These are phyloP conservation scores for Astur gentilis DNA, from an alignment of 2,113 vertebrate species.

Conservation along the genomic window DNA sequence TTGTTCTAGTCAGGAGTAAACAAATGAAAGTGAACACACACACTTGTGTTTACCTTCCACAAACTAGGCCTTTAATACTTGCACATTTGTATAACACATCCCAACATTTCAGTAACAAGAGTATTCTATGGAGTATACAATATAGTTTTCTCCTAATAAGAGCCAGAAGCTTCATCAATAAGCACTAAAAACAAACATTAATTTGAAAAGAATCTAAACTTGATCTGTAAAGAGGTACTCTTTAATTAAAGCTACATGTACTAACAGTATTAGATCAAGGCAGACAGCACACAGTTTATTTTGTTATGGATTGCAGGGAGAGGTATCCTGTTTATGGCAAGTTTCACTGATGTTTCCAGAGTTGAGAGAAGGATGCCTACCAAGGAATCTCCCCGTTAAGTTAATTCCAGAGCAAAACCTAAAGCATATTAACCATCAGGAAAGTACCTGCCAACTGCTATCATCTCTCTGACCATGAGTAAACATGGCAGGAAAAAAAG, in stretches of 20 bases:
- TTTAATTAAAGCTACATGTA: background rate
- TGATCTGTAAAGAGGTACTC: background rate
- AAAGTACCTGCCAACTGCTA: background rate
- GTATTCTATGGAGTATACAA: background rate
- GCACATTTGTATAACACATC: background rate
- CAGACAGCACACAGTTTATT: background rate
- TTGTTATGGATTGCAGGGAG: accelerated
- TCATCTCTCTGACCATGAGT: background rate
- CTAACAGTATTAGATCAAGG: background rate
- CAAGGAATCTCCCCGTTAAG: background rate
- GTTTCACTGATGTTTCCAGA: background rate
- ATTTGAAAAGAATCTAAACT: background rate
- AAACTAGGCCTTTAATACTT: background rate
- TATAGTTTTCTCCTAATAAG: background rate
- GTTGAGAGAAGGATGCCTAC: background rate
- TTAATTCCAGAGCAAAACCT: background rate
- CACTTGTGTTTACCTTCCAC: background rate
- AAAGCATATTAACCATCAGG: background rate
- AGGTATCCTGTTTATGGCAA: background rate
- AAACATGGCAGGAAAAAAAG: background rate
- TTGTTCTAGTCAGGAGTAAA: background rate
- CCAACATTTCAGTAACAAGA: background rate
- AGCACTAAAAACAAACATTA: background rate
- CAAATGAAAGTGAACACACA: background rate
- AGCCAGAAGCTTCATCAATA: background rate